phyloP scores from a whole-genome alignment of 2,888 invertebrate genomes.

The Agrilus mali region DNA sequence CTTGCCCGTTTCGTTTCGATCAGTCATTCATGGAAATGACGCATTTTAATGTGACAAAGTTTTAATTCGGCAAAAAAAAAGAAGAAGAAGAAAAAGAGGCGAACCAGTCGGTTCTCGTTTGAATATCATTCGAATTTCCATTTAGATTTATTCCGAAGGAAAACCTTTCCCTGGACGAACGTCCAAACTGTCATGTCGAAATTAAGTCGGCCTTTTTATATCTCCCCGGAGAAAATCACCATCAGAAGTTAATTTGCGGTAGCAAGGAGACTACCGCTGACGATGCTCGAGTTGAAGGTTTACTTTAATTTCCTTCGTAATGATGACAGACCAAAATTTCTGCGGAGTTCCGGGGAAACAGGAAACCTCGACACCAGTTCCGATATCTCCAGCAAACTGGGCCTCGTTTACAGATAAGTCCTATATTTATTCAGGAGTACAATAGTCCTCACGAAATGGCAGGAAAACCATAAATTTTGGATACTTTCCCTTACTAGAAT shows the following conservation, averaged over 20 bases:
- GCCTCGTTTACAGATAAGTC: no score
- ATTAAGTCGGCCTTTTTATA: conserved; percentile 34
- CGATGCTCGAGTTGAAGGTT: no score
- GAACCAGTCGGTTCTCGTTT: conserved; percentile 27
- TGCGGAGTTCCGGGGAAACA: no score
- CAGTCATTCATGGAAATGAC: conserved; percentile 36
- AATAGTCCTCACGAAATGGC: no score
- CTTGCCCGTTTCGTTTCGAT: conserved; percentile 7
- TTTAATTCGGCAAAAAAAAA: conserved; percentile 26
- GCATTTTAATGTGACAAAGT: conserved; percentile 35
- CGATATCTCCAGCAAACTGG: no score
- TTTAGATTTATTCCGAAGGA: conserved; percentile 32
- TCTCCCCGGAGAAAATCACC: conserved; percentile 33
- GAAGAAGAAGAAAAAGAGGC: neutral
- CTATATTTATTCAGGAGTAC: no score
- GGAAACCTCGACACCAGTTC: no score
- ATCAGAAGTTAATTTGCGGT: conserved; percentile 38
- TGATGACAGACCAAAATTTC: no score
- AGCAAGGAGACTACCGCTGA: no score
- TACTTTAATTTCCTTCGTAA: no score
- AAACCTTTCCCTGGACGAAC: conserved; percentile 11
- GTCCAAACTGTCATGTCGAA: conserved; percentile 23
- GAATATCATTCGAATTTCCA: conserved; percentile 33
- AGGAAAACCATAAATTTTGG: no score
- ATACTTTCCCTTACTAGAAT: no score